Conservation (phyloP, 1,140 invertebrate genomes). For the Oscheius sp. region DNA sequence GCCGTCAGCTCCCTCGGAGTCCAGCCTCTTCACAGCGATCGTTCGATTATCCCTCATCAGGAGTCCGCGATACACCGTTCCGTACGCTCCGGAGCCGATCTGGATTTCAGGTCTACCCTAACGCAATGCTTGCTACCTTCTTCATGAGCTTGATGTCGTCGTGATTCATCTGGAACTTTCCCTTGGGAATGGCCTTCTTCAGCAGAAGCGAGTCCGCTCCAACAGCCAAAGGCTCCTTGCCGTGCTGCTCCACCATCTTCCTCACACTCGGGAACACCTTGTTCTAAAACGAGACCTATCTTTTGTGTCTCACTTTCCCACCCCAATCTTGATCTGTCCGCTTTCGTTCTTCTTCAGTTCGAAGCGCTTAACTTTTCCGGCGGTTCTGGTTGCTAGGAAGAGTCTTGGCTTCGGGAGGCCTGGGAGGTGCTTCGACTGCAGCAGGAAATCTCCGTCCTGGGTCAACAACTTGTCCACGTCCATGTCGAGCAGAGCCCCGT, state of each 20-base stretch:
- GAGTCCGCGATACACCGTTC: constrained; percentile 47
- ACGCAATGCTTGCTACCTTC: constrained; percentile 34
- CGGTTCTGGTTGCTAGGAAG: background rate
- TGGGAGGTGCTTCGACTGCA: constrained; percentile 11
- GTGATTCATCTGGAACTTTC: constrained; percentile 46
- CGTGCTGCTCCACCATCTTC: constrained; percentile 15
- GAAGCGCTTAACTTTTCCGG: background rate
- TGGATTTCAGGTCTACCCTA: constrained; percentile 32
- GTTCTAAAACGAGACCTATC: constrained; percentile 12
- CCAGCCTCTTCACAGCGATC: constrained; percentile 47
- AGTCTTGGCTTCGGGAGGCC: background rate
- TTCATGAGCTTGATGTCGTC: constrained; percentile 45
- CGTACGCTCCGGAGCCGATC: constrained; percentile 52
- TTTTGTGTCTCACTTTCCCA: too few species aligned
- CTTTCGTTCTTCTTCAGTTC: background rate
- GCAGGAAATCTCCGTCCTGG: background rate
- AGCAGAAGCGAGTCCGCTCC: constrained; percentile 32
- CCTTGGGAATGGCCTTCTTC: constrained; percentile 41
- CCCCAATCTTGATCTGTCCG: too few species aligned
- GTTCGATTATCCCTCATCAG: constrained; percentile 31
- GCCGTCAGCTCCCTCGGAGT: constrained; percentile 46
- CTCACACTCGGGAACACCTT: constrained; percentile 32
- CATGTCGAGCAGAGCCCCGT: constrained; percentile 48
- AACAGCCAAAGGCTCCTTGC: constrained; percentile 17
- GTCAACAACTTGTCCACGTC: constrained; percentile 43